Base-by-base conservation (phyloP, 2,888 invertebrate genomes). In the Caenorhabditis afra region DNA sequence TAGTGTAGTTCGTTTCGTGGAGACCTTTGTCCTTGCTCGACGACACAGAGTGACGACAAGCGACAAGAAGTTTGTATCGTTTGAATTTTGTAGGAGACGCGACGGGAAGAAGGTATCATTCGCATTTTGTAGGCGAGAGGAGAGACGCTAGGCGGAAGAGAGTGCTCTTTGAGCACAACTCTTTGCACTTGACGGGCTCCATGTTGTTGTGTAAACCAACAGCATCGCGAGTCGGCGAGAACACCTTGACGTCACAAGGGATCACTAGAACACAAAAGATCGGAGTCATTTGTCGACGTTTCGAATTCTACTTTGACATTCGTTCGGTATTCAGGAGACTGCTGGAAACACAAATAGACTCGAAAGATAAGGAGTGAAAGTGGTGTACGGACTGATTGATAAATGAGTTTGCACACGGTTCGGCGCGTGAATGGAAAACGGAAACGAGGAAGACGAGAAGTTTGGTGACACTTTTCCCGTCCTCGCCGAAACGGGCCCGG, bases 211-310 rank as follows among this genome's bases (percentile, higher is more conserved):
- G 58, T 58, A 58, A 58, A 41, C 12, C 44, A 22, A 11, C 20
- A 16, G 18, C 20, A 49, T 29, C 55, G 49, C 23, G 14, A 23
- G 14, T 22, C 52, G n/a, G n/a, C n/a, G n/a, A 44, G 39, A 57
- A 39, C 58, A 20, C 22, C 23, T 14, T 58, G 58, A 58, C 58
- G 58, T 58, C 39, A 22, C 41, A 44, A 22, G 49, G 39, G 14
- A 49, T 20, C 37, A 39, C 4, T 62, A 18, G 49, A 62, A 50
- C 62, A 50, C 62, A 50, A 62, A 62, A 50, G 62, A 62, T 62
- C 49, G 35, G 22, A 49, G 20, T 22, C 41, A 14, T 11, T 41
- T n/a, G n/a, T n/a, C n/a, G n/a, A n/a, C n/a, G n/a, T n/a, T 41
- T 41, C 14, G 41, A 41, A 41, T 11, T 41, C 16, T 7, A 4